Evolutionary conservation across 1,140 invertebrate species (phyloP), one percentile per base, ranked within the genome.

Genomic region (Dendroctonus ponderosae): DNA sequence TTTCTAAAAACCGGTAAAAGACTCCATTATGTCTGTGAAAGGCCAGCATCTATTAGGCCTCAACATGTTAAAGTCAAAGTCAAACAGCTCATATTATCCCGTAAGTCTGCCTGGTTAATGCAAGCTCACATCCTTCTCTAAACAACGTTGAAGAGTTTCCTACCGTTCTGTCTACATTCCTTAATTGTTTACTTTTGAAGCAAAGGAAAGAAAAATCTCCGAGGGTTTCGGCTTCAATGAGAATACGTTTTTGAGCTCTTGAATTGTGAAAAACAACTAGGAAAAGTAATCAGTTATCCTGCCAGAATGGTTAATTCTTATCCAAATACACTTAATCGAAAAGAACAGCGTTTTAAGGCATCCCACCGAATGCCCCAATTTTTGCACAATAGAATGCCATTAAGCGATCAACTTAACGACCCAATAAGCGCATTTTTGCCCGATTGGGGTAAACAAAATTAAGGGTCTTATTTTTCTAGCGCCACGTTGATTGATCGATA

Each of bases 41-140:
- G 26, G 53, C 38, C 9, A n/a, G 37, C 40, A 40, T 38, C 38
- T n/a, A 40, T 40, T 52, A 56, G 53, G 39, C 39, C 39, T 7
- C 26, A 5, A 52, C 5, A 51, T 51, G 9, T 15, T 51, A 15
- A 51, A 51, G 49, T 51, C 49, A 15, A 11, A 15, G 9, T 2
- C 49, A 51, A 51, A 51, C 49, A 51, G 9, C 7, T 46, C 39
- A 11, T 14, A 5, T 52, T n/a, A 56, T 56, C 53, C 53, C 26
- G n/a, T 56, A 46, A 59, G n/a, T 46, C 42, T 59, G 14, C 48
- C 43, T 59, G 14, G 57, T 46, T 59, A 59, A 59, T 59, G 42
- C 57, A n/a, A n/a, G 11, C 44, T 61, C 12, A 58, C 42, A 58
- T 43, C 41, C 41, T 58, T 58, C 15, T 58, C 42, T 58, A 58